Base-by-base conservation (phyloP, 2,113 vertebrate species). In the Sphyrna mokarran region DNA sequence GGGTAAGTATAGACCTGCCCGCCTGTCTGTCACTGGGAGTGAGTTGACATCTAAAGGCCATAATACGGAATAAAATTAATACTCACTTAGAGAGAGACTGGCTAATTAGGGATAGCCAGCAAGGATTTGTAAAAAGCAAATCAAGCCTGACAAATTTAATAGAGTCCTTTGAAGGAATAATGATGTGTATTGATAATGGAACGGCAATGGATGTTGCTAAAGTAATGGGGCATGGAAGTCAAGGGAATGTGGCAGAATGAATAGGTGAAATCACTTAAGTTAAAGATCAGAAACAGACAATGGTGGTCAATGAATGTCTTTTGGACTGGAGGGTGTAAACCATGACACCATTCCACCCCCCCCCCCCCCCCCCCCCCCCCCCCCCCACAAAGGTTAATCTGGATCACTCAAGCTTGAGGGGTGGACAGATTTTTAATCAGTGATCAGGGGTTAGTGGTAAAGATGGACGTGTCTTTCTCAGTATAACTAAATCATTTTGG, bases 151-250 rank as follows among this genome's bases (percentile, higher is more conserved):
- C 48, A 89, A 89, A 89, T 89, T 54, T 54, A 89, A 89, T 54
- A 89, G 48, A 54, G 43, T 54, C 58, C 22, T 89, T 89, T 89
- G 48, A 89, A 89, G 43, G 29, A 89, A 89, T 58, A 89, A 54
- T 58, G 48, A 18, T 18, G 37, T 83, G 80, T 89, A 89, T 54
- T 89, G 86, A 89, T 89, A 54, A 58, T 29, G 86, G 86, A 58
- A 89, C 23, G 5, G 43, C 86, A 89, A 89, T 89, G 48, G 43
- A 89, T 89, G 86, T 89, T 89, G 48, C 22, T 89, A 89, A 89
- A 58, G 23, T 54, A 29, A 58, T 29, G 86, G 26, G 13, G 23
- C 86, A 89, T 58, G 22, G 86, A 13, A 89, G 48, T 58, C 48
- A 83, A 58, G 22, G 86, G 86, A 89, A 89, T 89, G 16, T 83